A percentile compares a stretch with the other conserved stretches of the same genome.
These are phyloP conservation scores for Atta texana DNA, from an alignment of 1,140 invertebrate genomes.

Conservation along the genomic window DNA sequence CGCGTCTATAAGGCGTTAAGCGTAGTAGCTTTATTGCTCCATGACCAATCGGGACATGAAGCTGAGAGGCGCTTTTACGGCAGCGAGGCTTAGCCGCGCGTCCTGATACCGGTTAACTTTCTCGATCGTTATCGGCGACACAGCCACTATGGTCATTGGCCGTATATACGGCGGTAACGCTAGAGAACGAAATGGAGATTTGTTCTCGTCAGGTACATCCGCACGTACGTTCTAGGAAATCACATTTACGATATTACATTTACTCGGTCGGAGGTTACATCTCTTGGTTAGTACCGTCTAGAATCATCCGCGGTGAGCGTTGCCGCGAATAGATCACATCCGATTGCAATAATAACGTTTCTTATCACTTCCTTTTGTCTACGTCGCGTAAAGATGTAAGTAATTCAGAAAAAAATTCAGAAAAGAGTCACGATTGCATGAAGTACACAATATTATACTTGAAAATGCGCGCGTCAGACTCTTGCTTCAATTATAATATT, in stretches of 20 bases:
- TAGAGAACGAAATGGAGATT: conserved; percentile 53
- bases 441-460: neutral
- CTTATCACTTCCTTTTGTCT: neutral
- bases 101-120: conserved; percentile 73
- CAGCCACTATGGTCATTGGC: conserved; percentile 50
- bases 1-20: conserved; percentile 73
- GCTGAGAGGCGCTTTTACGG: conserved; percentile 65
- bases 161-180: conserved; percentile 16
- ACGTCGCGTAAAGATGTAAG: neutral
- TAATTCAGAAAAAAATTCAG: neutral
- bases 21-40: conserved; percentile 68
- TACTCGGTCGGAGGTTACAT: neutral
- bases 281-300: neutral
- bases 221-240: conserved; percentile 37
- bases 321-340: conserved; percentile 18
- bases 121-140: conserved; percentile 68
- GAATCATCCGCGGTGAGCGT: neutral
- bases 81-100: conserved; percentile 63
- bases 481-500: neutral
- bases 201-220: conserved; percentile 1
- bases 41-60: conserved; percentile 62
- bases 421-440: neutral
- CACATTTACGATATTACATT: conserved; percentile 54
- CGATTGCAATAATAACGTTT: conserved; percentile 39
- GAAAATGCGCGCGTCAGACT: neutral